Evolutionary conservation across 2,113 vertebrate genomes (phyloP).

Genomic region (Peromyscus leucopus): DNA sequence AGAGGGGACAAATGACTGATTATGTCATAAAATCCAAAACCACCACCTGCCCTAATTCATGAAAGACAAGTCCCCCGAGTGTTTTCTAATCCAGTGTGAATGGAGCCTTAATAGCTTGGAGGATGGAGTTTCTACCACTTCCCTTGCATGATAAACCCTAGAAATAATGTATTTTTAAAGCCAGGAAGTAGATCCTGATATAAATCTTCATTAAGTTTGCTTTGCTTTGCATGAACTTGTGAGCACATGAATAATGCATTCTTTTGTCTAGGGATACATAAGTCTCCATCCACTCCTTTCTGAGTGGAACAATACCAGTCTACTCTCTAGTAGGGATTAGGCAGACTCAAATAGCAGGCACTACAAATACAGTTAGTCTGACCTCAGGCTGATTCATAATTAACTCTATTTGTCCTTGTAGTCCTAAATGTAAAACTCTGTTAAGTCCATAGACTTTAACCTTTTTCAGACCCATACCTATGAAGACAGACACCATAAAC

Average conservation of each 20-base stretch:
- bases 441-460: not conserved
- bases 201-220: constrained; percentile 72
- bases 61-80: constrained; percentile 1
- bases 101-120: constrained; percentile 45
- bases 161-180: constrained; percentile 66
- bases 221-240: constrained; percentile 57
- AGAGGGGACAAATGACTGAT: constrained; percentile 47
- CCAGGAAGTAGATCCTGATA: constrained; percentile 57
- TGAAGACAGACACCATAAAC: not conserved
- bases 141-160: constrained; percentile 36
- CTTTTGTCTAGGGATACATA: constrained; percentile 59
- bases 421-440: not conserved
- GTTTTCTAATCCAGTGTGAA: constrained; percentile 43
- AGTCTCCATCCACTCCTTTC: constrained; percentile 6
- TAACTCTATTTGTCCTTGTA: not conserved
- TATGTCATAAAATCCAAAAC: constrained; percentile 48
- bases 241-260: constrained; percentile 63
- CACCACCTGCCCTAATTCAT: not conserved
- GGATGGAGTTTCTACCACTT: constrained; percentile 62
- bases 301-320: not conserved
- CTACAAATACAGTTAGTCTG: not conserved
- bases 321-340: constrained; percentile 23
- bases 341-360: constrained; percentile 40
- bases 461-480: not conserved
- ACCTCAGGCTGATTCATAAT: constrained; percentile 6